Conservation (phyloP, 2,888 invertebrate genomes). For the Dryomyza anilis region DNA sequence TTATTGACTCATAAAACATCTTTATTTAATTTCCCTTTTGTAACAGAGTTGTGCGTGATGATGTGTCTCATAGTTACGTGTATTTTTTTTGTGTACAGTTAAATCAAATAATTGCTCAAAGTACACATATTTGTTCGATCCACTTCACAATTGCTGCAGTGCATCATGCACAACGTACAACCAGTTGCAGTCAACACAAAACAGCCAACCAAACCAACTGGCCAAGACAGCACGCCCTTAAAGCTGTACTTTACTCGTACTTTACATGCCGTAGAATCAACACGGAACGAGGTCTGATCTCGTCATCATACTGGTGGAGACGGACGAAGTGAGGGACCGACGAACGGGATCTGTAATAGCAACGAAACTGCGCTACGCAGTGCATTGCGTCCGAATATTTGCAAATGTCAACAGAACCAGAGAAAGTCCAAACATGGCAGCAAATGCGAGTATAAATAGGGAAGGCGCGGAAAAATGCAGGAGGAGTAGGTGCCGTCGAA, state of each 20-base stretch:
- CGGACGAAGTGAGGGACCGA: constrained; percentile 17
- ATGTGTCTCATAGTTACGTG: too few species aligned
- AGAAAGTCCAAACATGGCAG: constrained; percentile 59
- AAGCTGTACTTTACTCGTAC: too few species aligned
- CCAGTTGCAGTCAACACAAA: neutral
- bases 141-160: constrained; percentile 48
- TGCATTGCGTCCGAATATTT: constrained; percentile 48
- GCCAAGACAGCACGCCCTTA: too few species aligned
- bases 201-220: too few species aligned
- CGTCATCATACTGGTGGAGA: too few species aligned
- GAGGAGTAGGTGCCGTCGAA: constrained; percentile 17
- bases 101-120: constrained; percentile 59
- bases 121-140: constrained; percentile 59
- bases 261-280: too few species aligned
- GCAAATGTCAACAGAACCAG: constrained; percentile 58
- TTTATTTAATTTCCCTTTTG: too few species aligned
- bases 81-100: constrained; percentile 56
- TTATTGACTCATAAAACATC: too few species aligned
- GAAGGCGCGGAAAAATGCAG: constrained; percentile 37
- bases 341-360: constrained; percentile 28
- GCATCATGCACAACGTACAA: constrained; percentile 11
- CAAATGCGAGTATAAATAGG: constrained; percentile 57
- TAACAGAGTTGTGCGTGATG: too few species aligned
- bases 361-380: constrained; percentile 8
- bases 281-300: too few species aligned